Evolutionary conservation across 2,797 vertebrate genomes (phyloP).

Genomic region (Morus bassanus): DNA sequence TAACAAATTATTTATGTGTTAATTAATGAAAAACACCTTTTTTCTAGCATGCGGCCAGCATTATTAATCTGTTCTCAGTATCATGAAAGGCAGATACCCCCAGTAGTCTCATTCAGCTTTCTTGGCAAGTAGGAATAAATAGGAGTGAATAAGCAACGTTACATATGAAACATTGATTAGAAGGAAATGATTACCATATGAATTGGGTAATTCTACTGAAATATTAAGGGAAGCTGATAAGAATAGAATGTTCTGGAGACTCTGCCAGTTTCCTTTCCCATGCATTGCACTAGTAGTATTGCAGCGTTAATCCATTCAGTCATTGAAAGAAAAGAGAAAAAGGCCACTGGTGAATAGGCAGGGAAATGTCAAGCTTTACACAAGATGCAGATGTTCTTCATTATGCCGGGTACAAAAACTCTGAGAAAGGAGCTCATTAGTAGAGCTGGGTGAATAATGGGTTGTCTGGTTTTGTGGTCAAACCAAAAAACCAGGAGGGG

Average conservation of each 20-base stretch:
- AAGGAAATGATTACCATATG: slow-evolving; percentile 52
- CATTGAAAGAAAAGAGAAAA: slow-evolving; percentile 1
- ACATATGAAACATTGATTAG: slow-evolving; percentile 25
- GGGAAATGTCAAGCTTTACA: slow-evolving; percentile 22
- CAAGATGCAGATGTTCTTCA: slow-evolving; percentile 37
- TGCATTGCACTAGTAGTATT: background rate
- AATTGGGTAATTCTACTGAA: slow-evolving; percentile 27
- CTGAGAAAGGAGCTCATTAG: slow-evolving; percentile 28
- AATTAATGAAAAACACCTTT: slow-evolving; percentile 41
- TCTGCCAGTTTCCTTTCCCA: background rate
- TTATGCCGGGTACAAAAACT: slow-evolving; percentile 6
- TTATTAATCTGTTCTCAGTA: slow-evolving; percentile 13
- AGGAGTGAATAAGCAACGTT: slow-evolving; percentile 23
- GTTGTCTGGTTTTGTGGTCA: background rate
- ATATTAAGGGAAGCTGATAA: slow-evolving; percentile 28
- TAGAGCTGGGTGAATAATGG: background rate
- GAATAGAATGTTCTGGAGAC: slow-evolving; percentile 35
- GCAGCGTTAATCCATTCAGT: background rate
- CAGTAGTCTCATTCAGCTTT: slow-evolving; percentile 5
- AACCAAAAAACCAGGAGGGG: background rate
- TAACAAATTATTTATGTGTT: slow-evolving; percentile 10
- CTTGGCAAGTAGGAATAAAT: slow-evolving; percentile 8
- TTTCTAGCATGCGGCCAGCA: background rate
- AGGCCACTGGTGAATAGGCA: slow-evolving; percentile 20
- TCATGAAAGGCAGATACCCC: background rate